A percentile compares a stretch with the other conserved stretches of the same genome.
Conservation (phyloP, 1,140 invertebrate species). For the Drosophila hydei region DNA sequence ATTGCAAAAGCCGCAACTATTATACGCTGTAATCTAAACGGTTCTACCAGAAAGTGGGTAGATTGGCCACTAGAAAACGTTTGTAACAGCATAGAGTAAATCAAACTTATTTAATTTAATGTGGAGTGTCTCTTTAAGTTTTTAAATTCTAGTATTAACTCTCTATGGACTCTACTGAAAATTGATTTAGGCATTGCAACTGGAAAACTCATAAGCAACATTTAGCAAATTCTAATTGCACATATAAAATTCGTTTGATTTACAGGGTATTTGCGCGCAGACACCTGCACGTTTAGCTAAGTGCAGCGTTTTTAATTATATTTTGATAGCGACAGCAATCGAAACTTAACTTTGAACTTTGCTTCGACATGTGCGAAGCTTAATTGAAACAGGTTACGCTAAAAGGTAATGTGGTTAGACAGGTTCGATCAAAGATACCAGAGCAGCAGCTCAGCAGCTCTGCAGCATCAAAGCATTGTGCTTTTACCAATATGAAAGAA, state of each 20-base stretch:
- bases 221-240: too few species aligned
- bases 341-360: constrained; percentile 4
- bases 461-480: not conserved
- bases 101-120: too few species aligned
- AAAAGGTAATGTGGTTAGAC: constrained; percentile 36
- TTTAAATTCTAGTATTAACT: too few species aligned
- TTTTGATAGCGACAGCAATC: constrained; percentile 33
- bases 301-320: constrained; percentile 65
- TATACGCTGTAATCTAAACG: not conserved
- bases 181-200: too few species aligned
- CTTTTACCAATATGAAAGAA: not conserved
- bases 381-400: constrained; percentile 35
- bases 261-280: not conserved
- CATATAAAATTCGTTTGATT: not conserved
- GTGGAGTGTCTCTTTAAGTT: too few species aligned
- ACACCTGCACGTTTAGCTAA: constrained; percentile 17
- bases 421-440: not conserved
- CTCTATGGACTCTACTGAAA: not conserved
- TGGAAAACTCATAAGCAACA: too few species aligned
- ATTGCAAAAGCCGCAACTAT: constrained; percentile 71
- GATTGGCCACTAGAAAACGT: not conserved
- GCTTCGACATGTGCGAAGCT: constrained; percentile 13
- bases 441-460: not conserved
- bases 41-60: not conserved
- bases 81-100: not conserved